Conservation (phyloP, 2,888 invertebrate species). For the Caenorhabditis japonica region DNA sequence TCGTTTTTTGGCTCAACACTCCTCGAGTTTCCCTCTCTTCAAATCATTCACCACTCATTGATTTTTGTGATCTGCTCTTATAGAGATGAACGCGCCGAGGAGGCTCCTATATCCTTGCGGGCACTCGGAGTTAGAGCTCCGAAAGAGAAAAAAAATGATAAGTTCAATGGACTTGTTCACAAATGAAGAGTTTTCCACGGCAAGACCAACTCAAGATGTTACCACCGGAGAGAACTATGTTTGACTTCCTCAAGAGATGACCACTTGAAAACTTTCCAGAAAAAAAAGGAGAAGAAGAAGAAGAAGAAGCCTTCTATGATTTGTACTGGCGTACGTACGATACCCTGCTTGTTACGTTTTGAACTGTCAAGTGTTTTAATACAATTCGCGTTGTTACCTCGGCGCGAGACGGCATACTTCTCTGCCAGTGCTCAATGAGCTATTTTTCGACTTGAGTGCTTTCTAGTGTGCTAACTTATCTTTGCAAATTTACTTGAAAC, state of each 20-base stretch:
- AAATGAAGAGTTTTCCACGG: constrained; percentile 36
- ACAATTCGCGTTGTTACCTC: constrained; percentile 37
- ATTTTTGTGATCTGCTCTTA: constrained; percentile 48
- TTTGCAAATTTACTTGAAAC: too few relatives aligned
- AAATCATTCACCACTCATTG: constrained; percentile 43
- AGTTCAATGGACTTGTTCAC: constrained; percentile 53
- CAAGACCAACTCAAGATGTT: constrained; percentile 42
- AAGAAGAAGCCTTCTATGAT: constrained; percentile 18
- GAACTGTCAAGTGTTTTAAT: constrained; percentile 51
- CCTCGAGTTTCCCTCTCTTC: constrained; percentile 39
- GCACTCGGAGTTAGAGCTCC: constrained; percentile 7
- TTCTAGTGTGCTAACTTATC: too few relatives aligned
- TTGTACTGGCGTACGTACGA: constrained; percentile 25
- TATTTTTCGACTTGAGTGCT: neutral
- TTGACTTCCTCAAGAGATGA: constrained; percentile 58
- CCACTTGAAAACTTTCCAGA: constrained; percentile 54
- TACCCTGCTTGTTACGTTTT: constrained; percentile 43
- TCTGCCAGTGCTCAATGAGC: constrained; percentile 9
- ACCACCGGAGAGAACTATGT: constrained; percentile 48
- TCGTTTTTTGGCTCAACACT: constrained; percentile 47
- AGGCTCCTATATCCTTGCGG: constrained; percentile 29
- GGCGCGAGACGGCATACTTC: constrained; percentile 25
- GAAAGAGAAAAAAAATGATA: constrained; percentile 16
- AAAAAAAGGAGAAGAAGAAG: neutral
- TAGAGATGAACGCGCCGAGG: constrained; percentile 47